Conservation (phyloP, 30 jellyfish, hydroid and myxozoan genomes). For the Turritopsis rubra region DNA sequence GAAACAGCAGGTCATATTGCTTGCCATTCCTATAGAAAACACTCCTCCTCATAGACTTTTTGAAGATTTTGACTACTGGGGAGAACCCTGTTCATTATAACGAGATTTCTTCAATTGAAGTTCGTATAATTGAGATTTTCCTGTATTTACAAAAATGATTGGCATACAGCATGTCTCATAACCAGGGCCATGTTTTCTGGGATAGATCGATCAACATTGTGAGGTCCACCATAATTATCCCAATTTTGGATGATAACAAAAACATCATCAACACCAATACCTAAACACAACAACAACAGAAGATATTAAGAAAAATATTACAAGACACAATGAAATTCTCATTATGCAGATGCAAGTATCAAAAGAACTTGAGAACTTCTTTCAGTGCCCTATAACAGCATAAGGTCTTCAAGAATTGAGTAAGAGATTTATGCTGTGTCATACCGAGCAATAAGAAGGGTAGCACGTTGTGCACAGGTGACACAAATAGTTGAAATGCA, state of each 20-base stretch:
- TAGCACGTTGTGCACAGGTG: conserved; percentile 72
- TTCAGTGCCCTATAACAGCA: no score
- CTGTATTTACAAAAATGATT: no score
- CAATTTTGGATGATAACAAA: conserved; percentile 46
- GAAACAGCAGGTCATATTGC: no score
- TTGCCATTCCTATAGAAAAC: no score
- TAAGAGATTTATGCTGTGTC: conserved; percentile 21
- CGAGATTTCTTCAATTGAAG: no score
- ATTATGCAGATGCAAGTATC: no score
- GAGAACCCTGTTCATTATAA: no score
- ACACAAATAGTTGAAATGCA: conserved; percentile 65
- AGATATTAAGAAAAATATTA: neutral
- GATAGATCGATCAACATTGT: conserved; percentile 11
- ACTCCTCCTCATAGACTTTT: no score
- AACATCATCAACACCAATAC: conserved; percentile 42
- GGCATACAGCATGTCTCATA: conserved; percentile 48
- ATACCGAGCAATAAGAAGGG: conserved; percentile 80
- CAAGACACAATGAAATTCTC: neutral
- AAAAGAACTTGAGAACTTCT: no score
- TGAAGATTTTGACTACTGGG: no score
- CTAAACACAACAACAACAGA: neutral
- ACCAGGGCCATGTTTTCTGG: conserved; percentile 25
- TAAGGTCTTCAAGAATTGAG: no score
- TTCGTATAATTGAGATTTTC: no score
- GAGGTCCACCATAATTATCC: conserved; percentile 15